Percentiles rank a stretch among this genome's conserved stretches.
These are phyloP conservation scores for Clistopyga incitator DNA, from an alignment of 2,888 invertebrate species.

Conservation along the genomic window DNA sequence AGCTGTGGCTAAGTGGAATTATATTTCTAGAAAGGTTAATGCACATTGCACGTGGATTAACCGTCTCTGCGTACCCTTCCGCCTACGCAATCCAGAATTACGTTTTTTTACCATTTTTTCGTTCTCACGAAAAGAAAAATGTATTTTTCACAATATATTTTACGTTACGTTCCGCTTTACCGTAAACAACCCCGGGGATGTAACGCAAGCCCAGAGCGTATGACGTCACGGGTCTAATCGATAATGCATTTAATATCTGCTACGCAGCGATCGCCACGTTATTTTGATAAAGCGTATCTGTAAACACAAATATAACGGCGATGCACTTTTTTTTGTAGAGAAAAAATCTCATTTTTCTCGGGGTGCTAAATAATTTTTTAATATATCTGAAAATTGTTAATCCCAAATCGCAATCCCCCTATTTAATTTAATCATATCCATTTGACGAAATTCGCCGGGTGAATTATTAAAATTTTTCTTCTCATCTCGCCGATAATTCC, in stretches of 20 bases:
- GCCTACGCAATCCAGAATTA: neutral
- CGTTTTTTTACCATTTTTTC: neutral
- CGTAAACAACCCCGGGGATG: neutral
- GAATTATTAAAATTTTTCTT: neutral
- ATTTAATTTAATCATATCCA: too few species aligned
- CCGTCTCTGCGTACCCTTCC: neutral
- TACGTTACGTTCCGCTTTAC: neutral
- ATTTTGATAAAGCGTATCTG: neutral
- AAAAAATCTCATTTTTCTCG: too few species aligned
- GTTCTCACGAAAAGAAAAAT: neutral
- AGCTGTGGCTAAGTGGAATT: neutral
- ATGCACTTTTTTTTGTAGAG: too few species aligned
- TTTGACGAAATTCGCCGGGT: neutral
- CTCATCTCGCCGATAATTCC: neutral
- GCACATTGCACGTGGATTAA: neutral
- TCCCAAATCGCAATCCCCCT: too few species aligned
- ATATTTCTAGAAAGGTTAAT: conserved; percentile 4
- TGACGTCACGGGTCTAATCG: neutral
- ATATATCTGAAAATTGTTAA: too few species aligned
- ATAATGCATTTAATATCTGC: conserved; percentile 22
- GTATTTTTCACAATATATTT: conserved; percentile 1
- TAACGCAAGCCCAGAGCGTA: neutral
- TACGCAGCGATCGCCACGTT: conserved; percentile 14
- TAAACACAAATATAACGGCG: too few species aligned
- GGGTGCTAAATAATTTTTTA: too few species aligned